Percentiles rank a stretch among this genome's conserved stretches.
Evolutionary conservation across 1,140 invertebrate species (phyloP).

Genomic region (Saxidomus purpurata): DNA sequence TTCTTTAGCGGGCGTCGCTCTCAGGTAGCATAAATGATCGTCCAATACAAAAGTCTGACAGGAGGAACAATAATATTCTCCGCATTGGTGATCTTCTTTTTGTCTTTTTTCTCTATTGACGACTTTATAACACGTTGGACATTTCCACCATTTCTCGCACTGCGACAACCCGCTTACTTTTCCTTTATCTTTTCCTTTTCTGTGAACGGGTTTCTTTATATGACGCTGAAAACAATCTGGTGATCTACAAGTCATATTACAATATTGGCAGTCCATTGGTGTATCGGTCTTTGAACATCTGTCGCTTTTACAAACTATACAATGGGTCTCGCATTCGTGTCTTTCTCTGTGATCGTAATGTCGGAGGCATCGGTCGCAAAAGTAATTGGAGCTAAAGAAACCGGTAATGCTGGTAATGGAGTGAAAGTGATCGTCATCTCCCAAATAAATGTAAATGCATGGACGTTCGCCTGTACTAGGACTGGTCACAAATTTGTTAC

Average conservation of each 20-base stretch:
- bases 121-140: constrained; percentile 45
- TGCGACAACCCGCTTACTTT: too few species aligned
- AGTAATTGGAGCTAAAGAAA: not conserved
- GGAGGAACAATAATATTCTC: constrained; percentile 10
- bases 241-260: constrained; percentile 11
- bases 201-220: not conserved
- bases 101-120: not conserved
- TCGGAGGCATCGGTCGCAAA: not conserved
- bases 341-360: not conserved
- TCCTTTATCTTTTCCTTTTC: constrained; percentile 6
- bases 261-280: not conserved
- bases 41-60: constrained; percentile 6
- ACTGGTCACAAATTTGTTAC: constrained; percentile 26
- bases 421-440: constrained; percentile 5
- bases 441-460: constrained; percentile 12
- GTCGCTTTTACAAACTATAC: constrained; percentile 7
- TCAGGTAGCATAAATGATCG: constrained; percentile 44
- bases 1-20: not conserved
- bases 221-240: not conserved
- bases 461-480: not conserved
- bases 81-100: not conserved
- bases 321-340: not conserved
- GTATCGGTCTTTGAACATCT: not conserved
- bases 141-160: constrained; percentile 35
- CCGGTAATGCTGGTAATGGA: not conserved